Percentiles rank a stretch among this genome's conserved stretches.
phyloP scores from a whole-genome alignment of 2,113 vertebrate species.

The Pachycephala philippinensis region DNA sequence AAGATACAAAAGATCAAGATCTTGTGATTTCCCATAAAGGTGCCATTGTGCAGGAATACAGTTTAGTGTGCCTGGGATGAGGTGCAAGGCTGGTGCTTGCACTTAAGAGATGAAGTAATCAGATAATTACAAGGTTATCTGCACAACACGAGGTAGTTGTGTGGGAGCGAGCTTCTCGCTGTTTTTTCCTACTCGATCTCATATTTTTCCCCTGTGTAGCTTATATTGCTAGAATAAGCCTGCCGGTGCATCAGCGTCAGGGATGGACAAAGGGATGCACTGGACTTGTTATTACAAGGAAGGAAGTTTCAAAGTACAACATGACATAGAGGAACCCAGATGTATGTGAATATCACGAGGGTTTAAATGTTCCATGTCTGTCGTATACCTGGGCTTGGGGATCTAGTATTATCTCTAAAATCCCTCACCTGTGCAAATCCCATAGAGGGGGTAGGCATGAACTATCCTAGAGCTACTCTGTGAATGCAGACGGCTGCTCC shows the following conservation, averaged over 20 bases:
- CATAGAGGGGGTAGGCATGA: not conserved
- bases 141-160: not conserved
- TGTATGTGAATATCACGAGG: fast-evolving
- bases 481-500: not conserved
- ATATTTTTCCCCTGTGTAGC: not conserved
- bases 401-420: not conserved
- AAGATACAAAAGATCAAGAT: not conserved
- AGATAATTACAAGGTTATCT: not conserved
- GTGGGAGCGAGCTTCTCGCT: not conserved
- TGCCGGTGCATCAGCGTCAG: not conserved
- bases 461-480: not conserved
- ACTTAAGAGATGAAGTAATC: not conserved
- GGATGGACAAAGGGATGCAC: fast-evolving
- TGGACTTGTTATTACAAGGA: not conserved
- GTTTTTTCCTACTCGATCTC: not conserved
- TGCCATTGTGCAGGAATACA: not conserved
- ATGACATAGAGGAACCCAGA: not conserved
- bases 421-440: not conserved
- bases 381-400: not conserved
- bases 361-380: not conserved
- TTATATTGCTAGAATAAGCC: not conserved
- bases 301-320: not conserved
- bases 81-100: not conserved
- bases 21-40: not conserved
- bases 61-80: not conserved